Evolutionary conservation across 2,797 vertebrate species (phyloP), one percentile per base, ranked within the genome.

Genomic region (Ctenochaetus hawaiiensis): DNA sequence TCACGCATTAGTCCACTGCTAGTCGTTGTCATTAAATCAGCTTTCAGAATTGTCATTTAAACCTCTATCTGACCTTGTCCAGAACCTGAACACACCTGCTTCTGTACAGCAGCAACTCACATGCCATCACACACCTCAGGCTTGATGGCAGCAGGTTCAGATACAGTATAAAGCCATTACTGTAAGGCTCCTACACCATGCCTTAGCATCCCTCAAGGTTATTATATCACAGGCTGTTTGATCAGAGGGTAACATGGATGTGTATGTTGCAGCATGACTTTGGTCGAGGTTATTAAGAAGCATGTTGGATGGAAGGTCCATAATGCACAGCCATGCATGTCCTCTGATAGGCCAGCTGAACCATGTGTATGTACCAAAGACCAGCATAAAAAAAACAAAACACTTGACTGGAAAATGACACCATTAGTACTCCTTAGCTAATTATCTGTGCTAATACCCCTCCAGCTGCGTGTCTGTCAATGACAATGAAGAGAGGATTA

Each of bases 371-470:
- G 49, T 72, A 76, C 76, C 76, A 77, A 58, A 73, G 52, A 73
- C 20, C 57, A 70, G 58, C 22, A 23, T 56, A 58, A 44, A 41
- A 34, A 34, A 30, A 34, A 34, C n/a, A n/a, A 74, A 67, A 77
- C 62, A 68, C 61, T 65, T 56, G 56, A 75, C 69, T 76, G 37
- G 51, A 63, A 83, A 80, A 76, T 77, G 52, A 59, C 68, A 79
- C 66, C 52, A 81, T 88, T 85, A 82, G 58, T 67, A 67, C 73
- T 81, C 45, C 67, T 72, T 63, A 44, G 69, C 72, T 90, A 90
- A 89, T 92, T 85, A 80, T 70, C 65, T 70, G 60, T 20, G 44
- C 44, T 82, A 82, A 87, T 84, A 64, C 44, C 73, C 65, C 77
- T 81, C 65, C 68, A 80, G 83, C 75, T 65, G 70, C 0, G 1